Evolutionary conservation across 2,888 invertebrate species (phyloP).

Genomic region (Orthosia gothica): DNA sequence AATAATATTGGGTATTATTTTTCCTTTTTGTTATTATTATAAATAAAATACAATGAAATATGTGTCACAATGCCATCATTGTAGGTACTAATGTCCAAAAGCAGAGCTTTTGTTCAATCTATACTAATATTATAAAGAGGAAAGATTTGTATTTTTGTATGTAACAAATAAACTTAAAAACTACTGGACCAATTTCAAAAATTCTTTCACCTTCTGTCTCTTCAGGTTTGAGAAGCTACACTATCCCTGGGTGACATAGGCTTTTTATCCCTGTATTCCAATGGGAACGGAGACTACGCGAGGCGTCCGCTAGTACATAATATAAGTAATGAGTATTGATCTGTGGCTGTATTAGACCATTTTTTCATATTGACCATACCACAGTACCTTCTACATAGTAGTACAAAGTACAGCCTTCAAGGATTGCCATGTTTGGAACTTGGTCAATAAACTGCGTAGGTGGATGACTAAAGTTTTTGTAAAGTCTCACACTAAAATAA

Average conservation of each 20-base stretch:
- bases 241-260: too few species aligned
- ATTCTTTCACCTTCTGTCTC: too few species aligned
- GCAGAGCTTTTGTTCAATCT: neutral
- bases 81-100: neutral
- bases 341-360: neutral
- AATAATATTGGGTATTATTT: neutral
- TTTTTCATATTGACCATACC: neutral
- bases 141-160: too few species aligned
- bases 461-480: constrained; percentile 48
- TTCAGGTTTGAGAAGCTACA: too few species aligned
- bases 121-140: too few species aligned
- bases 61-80: neutral
- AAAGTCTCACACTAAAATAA: constrained; percentile 49
- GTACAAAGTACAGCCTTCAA: constrained; percentile 11
- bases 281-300: too few species aligned
- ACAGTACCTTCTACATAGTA: neutral
- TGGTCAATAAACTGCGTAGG: constrained; percentile 68
- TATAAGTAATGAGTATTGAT: neutral
- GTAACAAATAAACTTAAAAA: too few species aligned
- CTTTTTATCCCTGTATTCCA: too few species aligned
- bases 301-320: too few species aligned
- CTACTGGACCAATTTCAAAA: too few species aligned
- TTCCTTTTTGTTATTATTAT: neutral
- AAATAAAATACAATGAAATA: neutral
- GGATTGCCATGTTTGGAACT: neutral